Base-by-base conservation (phyloP, 2,797 vertebrate genomes). In the Ctenopoma kingsleyae region DNA sequence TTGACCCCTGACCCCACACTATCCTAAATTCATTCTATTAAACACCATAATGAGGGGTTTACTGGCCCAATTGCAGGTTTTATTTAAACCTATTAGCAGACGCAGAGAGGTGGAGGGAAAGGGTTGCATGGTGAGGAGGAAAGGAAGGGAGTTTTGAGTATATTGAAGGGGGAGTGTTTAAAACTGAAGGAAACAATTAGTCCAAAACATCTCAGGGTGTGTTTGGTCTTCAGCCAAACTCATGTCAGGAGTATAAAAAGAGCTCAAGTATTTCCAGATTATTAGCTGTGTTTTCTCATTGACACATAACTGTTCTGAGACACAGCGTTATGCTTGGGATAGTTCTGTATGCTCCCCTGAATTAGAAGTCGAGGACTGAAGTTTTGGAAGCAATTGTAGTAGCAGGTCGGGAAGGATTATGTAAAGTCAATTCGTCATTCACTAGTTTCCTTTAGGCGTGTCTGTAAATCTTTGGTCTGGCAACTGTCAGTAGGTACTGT, bases 1-100 rank as follows among this genome's bases (percentile, higher is more conserved):
- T 74, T 92, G 95, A 96, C 95, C 95, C 90, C 82, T 94, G 89
- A 92, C 93, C 95, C 93, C 74, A 58, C 47, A 76, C 66, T 82
- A 95, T 95, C 93, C 93, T 93, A 94, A 95, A 96, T 92, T 95
- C 89, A 94, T 95, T 94, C 94, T 95, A 95, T 96, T 95, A 96
- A 96, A 96, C 92, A 92, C 93, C 90, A 90, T 96, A 96, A 96
- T 96, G 94, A 97, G 94, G 94, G 94, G 93, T 96, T 96, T 96
- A 95, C 95, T 95, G 93, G 92, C 93, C 91, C 95, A 95, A 94
- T 94, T 95, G 93, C 91, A 94, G 94, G 90, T 96, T 97, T 96
- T 95, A 96, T 95, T 95, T 95, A 95, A 94, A 94, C 90, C 91
- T 94, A 90, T 96, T 95, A 95, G 92, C 84, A 84, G 93, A 87